These are phyloP conservation scores for Periophthalmodon schlosseri DNA, from an alignment of 2,113 vertebrate species.

Conservation along the genomic window DNA sequence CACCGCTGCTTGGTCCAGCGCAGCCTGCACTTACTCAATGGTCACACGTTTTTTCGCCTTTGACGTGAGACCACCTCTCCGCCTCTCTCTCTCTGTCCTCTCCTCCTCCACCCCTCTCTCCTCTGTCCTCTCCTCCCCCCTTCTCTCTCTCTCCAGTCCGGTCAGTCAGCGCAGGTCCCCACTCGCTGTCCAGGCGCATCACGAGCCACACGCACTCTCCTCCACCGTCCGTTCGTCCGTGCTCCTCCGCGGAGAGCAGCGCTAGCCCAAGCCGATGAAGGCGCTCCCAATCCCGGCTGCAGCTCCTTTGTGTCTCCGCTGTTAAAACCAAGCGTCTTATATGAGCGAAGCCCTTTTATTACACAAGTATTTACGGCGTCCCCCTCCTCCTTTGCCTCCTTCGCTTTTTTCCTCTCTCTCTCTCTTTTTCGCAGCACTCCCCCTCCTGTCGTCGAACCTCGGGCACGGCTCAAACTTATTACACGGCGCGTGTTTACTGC, in stretches of 20 bases:
- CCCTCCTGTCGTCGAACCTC: conserved; percentile 65
- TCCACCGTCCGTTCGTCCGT: background rate
- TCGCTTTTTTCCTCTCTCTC: conserved; percentile 52
- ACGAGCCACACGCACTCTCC: background rate
- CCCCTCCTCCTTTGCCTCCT: conserved; percentile 48
- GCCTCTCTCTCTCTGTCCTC: conserved; percentile 37
- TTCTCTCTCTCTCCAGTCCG: conserved; percentile 5
- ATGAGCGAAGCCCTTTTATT: conserved; percentile 76
- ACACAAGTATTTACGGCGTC: conserved; percentile 71
- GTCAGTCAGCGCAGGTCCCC: background rate
- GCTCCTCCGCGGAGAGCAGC: background rate
- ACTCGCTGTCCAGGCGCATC: background rate
- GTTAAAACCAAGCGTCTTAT: conserved; percentile 74
- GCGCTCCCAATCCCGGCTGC: conserved; percentile 10
- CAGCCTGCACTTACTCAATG: conserved; percentile 69
- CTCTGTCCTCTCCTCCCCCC: background rate
- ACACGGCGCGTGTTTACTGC: conserved; percentile 64
- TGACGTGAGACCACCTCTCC: conserved; percentile 67
- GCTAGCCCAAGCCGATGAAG: background rate
- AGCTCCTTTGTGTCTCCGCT: conserved; percentile 23
- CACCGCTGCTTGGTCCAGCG: conserved; percentile 40
- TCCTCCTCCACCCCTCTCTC: conserved; percentile 17
- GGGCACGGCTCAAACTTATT: conserved; percentile 81
- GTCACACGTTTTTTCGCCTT: conserved; percentile 64
- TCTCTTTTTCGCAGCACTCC: conserved; percentile 12